These are phyloP conservation scores for Flexamia atlantica DNA, from an alignment of 2,888 invertebrate genomes.

Conservation along the genomic window DNA sequence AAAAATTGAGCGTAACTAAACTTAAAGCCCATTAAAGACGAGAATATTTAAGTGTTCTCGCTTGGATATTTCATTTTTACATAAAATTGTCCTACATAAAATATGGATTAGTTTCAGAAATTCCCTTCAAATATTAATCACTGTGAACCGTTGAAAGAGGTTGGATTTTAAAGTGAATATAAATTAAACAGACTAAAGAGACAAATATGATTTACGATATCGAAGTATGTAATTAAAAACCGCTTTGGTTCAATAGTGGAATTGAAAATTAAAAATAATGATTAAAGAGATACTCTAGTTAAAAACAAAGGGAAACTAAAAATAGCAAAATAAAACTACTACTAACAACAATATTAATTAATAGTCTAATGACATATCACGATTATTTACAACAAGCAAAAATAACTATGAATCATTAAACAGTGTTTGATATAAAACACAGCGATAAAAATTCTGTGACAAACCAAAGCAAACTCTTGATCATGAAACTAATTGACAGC, in stretches of 20 bases:
- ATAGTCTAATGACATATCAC: background rate
- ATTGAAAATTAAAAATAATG: background rate
- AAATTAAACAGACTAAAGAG: background rate
- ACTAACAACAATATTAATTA: conserved; percentile 5
- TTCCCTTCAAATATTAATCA: no score
- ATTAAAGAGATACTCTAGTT: background rate
- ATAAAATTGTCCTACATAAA: no score
- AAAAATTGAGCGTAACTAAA: no score
- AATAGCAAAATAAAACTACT: conserved; percentile 13
- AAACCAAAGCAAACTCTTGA: conserved; percentile 27
- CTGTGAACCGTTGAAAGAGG: no score
- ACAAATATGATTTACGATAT: background rate
- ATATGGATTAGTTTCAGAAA: no score
- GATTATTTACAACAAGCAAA: background rate
- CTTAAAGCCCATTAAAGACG: no score
- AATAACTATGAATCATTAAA: conserved; percentile 29
- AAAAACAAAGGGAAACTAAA: conserved; percentile 18
- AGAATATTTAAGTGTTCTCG: no score
- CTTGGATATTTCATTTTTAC: no score
- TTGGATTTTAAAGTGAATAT: no score
- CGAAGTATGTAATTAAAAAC: background rate
- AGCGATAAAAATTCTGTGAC: conserved; percentile 44
- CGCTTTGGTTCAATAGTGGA: background rate
- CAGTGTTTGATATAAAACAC: conserved; percentile 44
- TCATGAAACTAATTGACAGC: conserved; percentile 31